A percentile compares a stretch with the other conserved stretches of the same genome.
These are phyloP conservation scores for Chorisops tibialis DNA, from an alignment of 2,888 invertebrate species.

Conservation along the genomic window DNA sequence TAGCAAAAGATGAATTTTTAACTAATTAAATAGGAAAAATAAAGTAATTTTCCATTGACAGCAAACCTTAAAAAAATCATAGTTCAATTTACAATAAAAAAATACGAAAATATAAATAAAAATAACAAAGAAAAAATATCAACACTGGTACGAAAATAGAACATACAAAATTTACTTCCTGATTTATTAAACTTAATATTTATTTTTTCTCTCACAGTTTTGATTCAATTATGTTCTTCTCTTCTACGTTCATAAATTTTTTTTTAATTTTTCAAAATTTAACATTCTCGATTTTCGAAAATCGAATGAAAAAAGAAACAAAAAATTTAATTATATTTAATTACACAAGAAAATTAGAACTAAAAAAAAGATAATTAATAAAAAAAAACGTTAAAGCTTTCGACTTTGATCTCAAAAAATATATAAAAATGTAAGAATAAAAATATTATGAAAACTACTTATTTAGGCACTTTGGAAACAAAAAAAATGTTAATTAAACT, in stretches of 20 bases:
- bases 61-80: constrained; percentile 14
- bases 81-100: constrained; percentile 1
- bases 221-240: too few species aligned
- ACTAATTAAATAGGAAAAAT: constrained; percentile 12
- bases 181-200: not conserved
- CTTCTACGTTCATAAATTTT: too few species aligned
- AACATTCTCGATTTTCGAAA: not conserved
- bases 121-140: not conserved
- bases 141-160: constrained; percentile 9
- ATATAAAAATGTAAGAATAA: not conserved
- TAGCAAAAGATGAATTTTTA: constrained; percentile 2
- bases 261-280: not conserved
- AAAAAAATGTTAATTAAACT: constrained; percentile 8
- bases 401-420: not conserved
- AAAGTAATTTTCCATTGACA: not conserved
- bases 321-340: not conserved
- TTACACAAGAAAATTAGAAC: not conserved
- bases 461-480: constrained; percentile 24
- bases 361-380: constrained; percentile 1
- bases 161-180: not conserved
- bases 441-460: not conserved
- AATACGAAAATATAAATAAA: not conserved
- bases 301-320: not conserved
- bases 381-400: not conserved
- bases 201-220: not conserved